Base-by-base conservation (phyloP, 1,140 invertebrate species). In the Galendromus occidentalis region DNA sequence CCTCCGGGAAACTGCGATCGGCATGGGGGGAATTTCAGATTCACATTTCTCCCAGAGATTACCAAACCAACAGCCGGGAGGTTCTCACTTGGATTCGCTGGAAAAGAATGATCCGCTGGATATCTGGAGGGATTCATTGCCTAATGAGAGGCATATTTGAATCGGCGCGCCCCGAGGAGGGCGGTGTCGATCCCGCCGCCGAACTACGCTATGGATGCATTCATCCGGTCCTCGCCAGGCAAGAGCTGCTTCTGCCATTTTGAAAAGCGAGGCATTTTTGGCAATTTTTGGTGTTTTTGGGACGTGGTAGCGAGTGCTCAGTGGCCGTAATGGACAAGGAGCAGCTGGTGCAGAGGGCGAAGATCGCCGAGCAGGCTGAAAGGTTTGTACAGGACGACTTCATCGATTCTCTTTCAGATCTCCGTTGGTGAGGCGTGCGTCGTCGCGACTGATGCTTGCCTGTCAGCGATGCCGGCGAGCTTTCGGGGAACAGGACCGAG, bases 321-420 rank as follows among this genome's bases (percentile, higher is more conserved):
- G 51, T 59, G 51, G 51, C 51, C 51, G 51, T 5, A 14, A 73
- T 74, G 73, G 90, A 94, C 83, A 93, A 94, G 81, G 93, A 97
- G 79, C 91, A 97, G 84, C 84, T 94, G 81, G 92, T 98, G 76
- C 91, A 97, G 81, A 86, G 90, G 79, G 94, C 95, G 77, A 98
- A 98, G 83, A 83, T 98, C 75, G 94, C 95, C 75, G 95, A 98
- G 82, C 94, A 98, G 79, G 92, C 93, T 67, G 93, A 98, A 80
- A 83, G 94, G 51, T 59, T 29, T 17, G 51, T 59, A 6, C 4
- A 9, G 9, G 33, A 39, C 33, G 33, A 6, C 33, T 6, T 6
- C 33, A 39, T 39, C 33, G 33, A 39, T 39, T 39, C 33, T 39
- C 4, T 39, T 39, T 39, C 33, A 39, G 33, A 39, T 39, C 33